A percentile compares a stretch with the other conserved stretches of the same genome.
These are phyloP conservation scores for Acleris laterana DNA, from an alignment of 2,888 invertebrate species.

Conservation along the genomic window DNA sequence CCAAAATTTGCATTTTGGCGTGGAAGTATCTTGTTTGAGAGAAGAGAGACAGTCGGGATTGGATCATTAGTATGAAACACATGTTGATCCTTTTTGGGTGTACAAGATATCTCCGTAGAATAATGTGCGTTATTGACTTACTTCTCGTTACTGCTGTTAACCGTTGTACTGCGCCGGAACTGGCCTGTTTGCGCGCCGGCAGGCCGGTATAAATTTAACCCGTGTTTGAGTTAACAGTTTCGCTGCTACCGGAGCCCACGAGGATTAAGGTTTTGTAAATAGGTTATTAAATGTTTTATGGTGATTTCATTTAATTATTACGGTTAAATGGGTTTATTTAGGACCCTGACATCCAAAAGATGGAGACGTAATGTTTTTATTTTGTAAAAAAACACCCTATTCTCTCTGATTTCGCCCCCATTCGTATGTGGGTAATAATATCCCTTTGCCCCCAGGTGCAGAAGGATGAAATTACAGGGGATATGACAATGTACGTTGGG, in stretches of 20 bases:
- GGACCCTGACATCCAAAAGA: conserved; percentile 11
- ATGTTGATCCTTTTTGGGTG: no score
- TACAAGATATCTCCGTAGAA: no score
- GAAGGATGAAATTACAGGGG: conserved; percentile 27
- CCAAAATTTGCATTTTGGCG: no score
- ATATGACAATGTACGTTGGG: conserved; percentile 3
- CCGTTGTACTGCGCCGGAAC: conserved; percentile 40
- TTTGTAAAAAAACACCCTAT: conserved; percentile 5
- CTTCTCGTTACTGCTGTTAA: conserved; percentile 15
- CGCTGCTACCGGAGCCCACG: conserved; percentile 22
- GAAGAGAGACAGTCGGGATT: no score
- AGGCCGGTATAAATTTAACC: conserved; percentile 66
- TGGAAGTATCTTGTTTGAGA: no score
- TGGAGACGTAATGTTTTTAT: conserved; percentile 10
- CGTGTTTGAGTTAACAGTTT: conserved; percentile 62
- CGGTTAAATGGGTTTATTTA: conserved; percentile 26
- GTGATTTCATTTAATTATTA: conserved; percentile 29
- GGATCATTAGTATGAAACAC: no score
- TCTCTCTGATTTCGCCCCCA: conserved; percentile 12
- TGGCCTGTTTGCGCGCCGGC: conserved; percentile 62
- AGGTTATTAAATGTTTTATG: conserved; percentile 37
- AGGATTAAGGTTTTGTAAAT: conserved; percentile 40
- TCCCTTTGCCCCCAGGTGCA: conserved; percentile 18
- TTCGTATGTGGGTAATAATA: conserved; percentile 18
- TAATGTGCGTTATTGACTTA: neutral